Evolutionary conservation across 2,113 vertebrate species (phyloP), one percentile per base, ranked within the genome.

Genomic region (Callionymus lyra): DNA sequence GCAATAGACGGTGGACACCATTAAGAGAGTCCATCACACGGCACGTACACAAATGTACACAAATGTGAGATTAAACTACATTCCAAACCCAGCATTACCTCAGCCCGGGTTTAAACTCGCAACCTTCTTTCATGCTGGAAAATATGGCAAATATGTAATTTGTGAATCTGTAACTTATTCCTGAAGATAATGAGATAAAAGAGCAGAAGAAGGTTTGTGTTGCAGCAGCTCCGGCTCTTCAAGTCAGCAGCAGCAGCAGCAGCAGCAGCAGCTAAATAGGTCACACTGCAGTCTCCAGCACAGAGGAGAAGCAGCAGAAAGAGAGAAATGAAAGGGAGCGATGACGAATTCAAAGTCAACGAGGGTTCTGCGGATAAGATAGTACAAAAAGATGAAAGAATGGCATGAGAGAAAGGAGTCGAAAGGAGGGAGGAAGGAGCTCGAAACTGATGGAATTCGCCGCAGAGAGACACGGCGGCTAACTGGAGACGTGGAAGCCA

Each of bases 221-320:
- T 27, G 4, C 8, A 27, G 71, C 73, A 73, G 53, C 62, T 60
- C 59, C 63, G 27, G 34, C 21, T 27, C 21, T 27, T 27, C 21
- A 69, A 81, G 70, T 71, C 53, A 68, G 65, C 67, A 59, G 51
- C 50, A 46, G 31, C 54, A 47, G 53, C 60, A 46, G 53, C 50
- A 62, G 63, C 69, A 53, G 21, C 21, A 27, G 4, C 31, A 3
- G 50, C 69, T 77, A 81, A 81, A 73, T 81, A 81, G 79, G 79
- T 81, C 79, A 81, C 65, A 62, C 71, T 74, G 69, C 79, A 75
- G 71, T 66, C 57, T 48, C 43, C 14, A 18, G 47, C 64, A 47
- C 31, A 43, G 39, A 52, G 56, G 46, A 67, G 37, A 19, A 63
- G 46, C 47, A 33, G 12, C 40, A 44, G 56, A 52, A 44, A 15